Base-by-base conservation (phyloP, 2,888 invertebrate species). In the Eupithecia inturbata region DNA sequence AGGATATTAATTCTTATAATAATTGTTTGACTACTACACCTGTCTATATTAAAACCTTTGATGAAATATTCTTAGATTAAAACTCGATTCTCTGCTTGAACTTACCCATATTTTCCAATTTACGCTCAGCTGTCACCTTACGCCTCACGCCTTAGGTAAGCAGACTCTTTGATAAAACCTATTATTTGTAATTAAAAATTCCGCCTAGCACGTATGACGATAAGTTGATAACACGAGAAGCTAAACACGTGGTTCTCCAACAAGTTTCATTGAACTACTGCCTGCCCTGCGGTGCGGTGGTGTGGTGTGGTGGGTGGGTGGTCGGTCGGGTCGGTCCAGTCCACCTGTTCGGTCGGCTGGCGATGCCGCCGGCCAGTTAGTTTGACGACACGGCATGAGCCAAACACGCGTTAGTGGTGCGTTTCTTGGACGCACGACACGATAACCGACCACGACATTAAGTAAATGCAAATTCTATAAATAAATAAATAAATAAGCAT, bases 191-290 rank as follows among this genome's bases (percentile, higher is more conserved):
- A 22, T 57, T 26, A 1, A 57, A 57, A 57, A 26, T 3, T 22
- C 53, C 22, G 4, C 12, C 53, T 53, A 53, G 12, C 57, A 26
- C 57, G 26, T 53, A 53, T 22, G 53, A 10, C 22, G 53, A 22
- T 53, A 22, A 57, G 26, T 57, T 57, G 57, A 26, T 57, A 57
- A 57, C 22, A 57, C 22, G 12, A 33, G 1, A 22, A n/a, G 39
- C 26, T 26, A n/a, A 36, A 68, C 26, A 68, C 74, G 71, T 68
- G 66, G 26, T 39, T n/a, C 64, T n/a, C 14, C 45, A 26, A 45
- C 57, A 57, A 71, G 33, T 69, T 33, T 53, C 57, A 57, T 45
- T 41, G 33, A 60, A 41, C 36, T 45, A 73, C 73, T 73, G 53
- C 57, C 5, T 3, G 19, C 14, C 12, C 14, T 39, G 41, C 39